Evolutionary conservation across 2,888 invertebrate genomes (phyloP), one percentile per base, ranked within the genome.

Genomic region (Molanna angustata): DNA sequence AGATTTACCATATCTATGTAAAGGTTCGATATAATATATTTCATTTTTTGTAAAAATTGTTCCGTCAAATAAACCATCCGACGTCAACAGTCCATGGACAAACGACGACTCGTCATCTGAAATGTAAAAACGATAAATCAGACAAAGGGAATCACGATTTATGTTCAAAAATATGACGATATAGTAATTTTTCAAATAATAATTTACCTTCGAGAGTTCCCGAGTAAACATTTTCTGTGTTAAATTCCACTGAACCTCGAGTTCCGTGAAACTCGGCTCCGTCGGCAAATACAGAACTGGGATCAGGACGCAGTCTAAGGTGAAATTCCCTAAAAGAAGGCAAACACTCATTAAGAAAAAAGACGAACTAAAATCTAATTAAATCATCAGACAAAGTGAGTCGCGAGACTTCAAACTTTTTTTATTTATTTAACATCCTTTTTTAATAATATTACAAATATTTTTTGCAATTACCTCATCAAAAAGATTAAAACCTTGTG

Each of bases 1-100:
- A 59, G 76, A 72, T 62, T 80, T 74, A 62, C 73, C 70, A 68
- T 88, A 89, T 62, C 88, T 80, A 62, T 81, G 80, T 52, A 87
- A 74, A 4, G 90, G 90, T 70, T 94, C 94, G 62, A 94, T 81
- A 71, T 90, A 92, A 72, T 85, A 91, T 64, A 91, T 88, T 64
- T 90, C 90, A 46, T 82, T 39, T 4, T 76, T 75, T 46, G 90
- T 88, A 69, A 83, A 80, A 66, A 95, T 86, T 49, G 88, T 88
- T 48, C 94, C 95, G 68, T 95, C 94, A 71, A 95, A 90, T 53
- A 92, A 79, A 52, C 94, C 94, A 56, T 92, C 88, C 53, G 82
- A 80, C 56, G 93, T 93, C 63, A 95, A 82, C 64, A 94, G 77
- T 33, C 94, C 95, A 66, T 90, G 87, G 48, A 94, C 90, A 61